Evolutionary conservation across 2,113 vertebrate species (phyloP).

Genomic region (Pseudorectes ferrugineus): DNA sequence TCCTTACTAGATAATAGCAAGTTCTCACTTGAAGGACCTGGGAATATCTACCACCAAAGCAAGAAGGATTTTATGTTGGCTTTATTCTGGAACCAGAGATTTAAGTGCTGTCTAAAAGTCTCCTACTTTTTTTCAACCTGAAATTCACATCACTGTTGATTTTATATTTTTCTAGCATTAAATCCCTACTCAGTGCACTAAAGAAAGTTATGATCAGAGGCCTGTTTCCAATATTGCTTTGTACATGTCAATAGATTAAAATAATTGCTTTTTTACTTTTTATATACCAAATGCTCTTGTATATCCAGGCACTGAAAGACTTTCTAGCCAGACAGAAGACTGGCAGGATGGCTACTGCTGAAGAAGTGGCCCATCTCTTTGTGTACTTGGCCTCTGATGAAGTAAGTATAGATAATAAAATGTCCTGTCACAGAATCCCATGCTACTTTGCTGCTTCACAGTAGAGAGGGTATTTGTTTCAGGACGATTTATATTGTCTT

Average conservation of each 20-base stretch:
- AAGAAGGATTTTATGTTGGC: background rate
- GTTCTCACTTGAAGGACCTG: background rate
- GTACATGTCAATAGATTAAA: background rate
- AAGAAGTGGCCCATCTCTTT: constrained; percentile 89
- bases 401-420: constrained; percentile 64
- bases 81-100: background rate
- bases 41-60: background rate
- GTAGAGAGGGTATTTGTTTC: background rate
- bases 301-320: constrained; percentile 80
- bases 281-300: background rate
- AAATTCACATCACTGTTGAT: background rate
- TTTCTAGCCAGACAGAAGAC: constrained; percentile 91
- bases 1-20: background rate
- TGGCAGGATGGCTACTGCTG: constrained; percentile 87
- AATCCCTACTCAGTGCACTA: background rate
- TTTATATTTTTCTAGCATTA: background rate
- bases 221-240: background rate
- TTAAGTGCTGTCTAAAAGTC: background rate
- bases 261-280: background rate
- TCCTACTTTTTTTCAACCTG: background rate
- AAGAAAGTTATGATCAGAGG: background rate
- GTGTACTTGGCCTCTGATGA: constrained; percentile 96
- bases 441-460: background rate
- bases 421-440: background rate
- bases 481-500: background rate